Base-by-base conservation (phyloP, 64 coral and sea anemone species). In the Hydrozoanthus tunicans region DNA sequence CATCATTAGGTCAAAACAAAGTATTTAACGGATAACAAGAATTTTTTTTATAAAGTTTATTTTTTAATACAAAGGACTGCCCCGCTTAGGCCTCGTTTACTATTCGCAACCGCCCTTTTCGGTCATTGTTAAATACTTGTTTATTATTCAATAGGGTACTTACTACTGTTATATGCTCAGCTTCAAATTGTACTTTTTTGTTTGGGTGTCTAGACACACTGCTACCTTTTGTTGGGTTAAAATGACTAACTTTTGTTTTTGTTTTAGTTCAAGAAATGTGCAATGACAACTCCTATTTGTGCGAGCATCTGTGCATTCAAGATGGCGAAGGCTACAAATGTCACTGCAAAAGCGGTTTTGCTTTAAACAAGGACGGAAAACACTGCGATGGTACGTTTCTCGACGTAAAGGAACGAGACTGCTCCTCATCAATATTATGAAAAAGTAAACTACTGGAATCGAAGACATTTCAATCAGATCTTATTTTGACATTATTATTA, bases 321-420 rank as follows among this genome's bases (percentile, higher is more conserved):
- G 53, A 58, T 58, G 74, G 54, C 3, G 75, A 52, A 52, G 83
- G 62, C 10, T 71, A 67, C n/a, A 72, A 8, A 24, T 97, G 95
- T 59, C 81, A 89, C 6, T 99, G 97, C 59, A 54, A 76, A 32
- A 85, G 79, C 80, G 97, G 97, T 17, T 99, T 89, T 73, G 93
- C 85, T 68, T 93, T 99, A 5, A 99, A 86, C 57, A 93, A 63
- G 78, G 94, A 99, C 32, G 71, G 25, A 4, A 82, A 80, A 85
- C 94, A 99, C 77, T 99, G 97, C 24, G 97, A 99, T 66, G 97
- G 97, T 99, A 93, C 65, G 86, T 93, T 77, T 55, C 1, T 90
- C 51, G 5, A 58, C 14, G 17, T 76, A 23, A 85, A 53, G 24
- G 10, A 5, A 23, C 11, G 5, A 80, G 26, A 1, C 7, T 43